Conservation (phyloP, 2,797 vertebrate genomes). For the Chelonia mydas region DNA sequence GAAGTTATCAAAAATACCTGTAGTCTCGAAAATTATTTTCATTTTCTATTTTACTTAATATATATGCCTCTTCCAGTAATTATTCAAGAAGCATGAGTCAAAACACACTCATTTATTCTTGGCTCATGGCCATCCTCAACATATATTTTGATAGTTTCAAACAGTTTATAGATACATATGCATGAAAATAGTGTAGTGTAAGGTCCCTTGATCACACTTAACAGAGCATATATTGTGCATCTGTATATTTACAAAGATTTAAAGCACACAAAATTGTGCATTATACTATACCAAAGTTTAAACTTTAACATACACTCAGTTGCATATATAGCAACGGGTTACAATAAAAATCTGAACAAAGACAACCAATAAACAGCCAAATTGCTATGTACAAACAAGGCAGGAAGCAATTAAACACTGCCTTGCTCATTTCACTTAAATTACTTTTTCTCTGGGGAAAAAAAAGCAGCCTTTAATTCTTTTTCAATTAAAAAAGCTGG, state of each 20-base stretch:
- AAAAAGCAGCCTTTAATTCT: conserved; percentile 21
- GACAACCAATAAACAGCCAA: conserved; percentile 80
- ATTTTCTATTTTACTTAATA: conserved; percentile 78
- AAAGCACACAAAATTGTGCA: conserved; percentile 85
- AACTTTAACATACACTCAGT: conserved; percentile 76
- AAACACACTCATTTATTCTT: conserved; percentile 71
- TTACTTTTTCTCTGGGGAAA: conserved; percentile 70
- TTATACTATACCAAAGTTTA: conserved; percentile 76
- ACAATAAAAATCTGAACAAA: conserved; percentile 80
- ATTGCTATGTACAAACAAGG: conserved; percentile 82
- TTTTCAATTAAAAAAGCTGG: conserved; percentile 24
- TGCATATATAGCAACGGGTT: conserved; percentile 81
- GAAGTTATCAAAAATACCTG: conserved; percentile 86
- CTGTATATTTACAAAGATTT: conserved; percentile 79
- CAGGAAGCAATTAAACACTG: conserved; percentile 78
- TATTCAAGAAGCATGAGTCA: conserved; percentile 76
- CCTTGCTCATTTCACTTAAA: conserved; percentile 72
- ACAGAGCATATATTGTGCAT: conserved; percentile 73
- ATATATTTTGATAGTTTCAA: conserved; percentile 78
- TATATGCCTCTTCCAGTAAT: conserved; percentile 78
- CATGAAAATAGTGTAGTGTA: conserved; percentile 79
- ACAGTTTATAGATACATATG: conserved; percentile 77
- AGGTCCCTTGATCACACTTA: conserved; percentile 76
- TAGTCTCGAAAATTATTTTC: conserved; percentile 82
- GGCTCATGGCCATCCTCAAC: conserved; percentile 65